Conservation (phyloP, 2,888 invertebrate species). For the Stenotaenia linearis region DNA sequence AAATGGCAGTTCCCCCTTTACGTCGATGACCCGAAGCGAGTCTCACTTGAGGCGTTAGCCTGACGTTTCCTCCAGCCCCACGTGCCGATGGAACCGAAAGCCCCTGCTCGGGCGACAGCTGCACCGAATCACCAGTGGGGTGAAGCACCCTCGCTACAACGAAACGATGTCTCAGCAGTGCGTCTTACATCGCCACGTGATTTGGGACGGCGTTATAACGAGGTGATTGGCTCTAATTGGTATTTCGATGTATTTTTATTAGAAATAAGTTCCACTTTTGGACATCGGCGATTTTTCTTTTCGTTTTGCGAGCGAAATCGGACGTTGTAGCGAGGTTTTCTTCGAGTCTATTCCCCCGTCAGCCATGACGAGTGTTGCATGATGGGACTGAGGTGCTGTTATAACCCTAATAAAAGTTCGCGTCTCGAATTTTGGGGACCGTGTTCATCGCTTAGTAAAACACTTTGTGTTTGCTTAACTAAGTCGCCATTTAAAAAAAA, state of each 20-base stretch:
- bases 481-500: too few relatives aligned
- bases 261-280: background rate
- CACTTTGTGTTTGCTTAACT: background rate
- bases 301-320: background rate
- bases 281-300: background rate
- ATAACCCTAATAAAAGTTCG: background rate
- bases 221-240: background rate
- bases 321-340: background rate
- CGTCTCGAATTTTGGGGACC: background rate
- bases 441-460: background rate
- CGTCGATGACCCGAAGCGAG: conserved; percentile 9
- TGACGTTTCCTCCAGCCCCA: background rate
- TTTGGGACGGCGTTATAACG: background rate
- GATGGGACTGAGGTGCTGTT: conserved; percentile 4
- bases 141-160: background rate
- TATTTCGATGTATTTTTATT: background rate
- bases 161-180: background rate
- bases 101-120: background rate
- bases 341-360: background rate
- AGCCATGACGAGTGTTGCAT: background rate
- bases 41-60: conserved; percentile 9
- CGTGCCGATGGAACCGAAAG: conserved; percentile 4
- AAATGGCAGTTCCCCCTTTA: background rate
- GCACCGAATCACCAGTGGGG: conserved; percentile 9
- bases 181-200: background rate